Conservation (phyloP, 2,797 vertebrate genomes). For the Cossypha polioptera region DNA sequence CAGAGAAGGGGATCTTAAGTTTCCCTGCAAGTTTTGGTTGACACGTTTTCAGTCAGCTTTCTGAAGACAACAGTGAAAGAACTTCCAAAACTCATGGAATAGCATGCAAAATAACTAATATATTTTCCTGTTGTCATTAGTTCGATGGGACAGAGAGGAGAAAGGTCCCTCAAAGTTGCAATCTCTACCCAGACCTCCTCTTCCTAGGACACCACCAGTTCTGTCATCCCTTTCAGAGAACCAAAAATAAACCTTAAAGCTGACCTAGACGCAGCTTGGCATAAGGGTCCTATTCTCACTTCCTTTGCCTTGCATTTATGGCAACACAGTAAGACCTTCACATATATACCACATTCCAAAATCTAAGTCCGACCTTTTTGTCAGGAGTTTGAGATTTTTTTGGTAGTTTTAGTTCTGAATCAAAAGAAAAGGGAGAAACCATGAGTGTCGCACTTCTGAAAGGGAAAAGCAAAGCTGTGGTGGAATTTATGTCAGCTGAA, state of each 20-base stretch:
- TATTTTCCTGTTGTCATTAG: not conserved
- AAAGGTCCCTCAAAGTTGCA: not conserved
- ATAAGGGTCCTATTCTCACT: not conserved
- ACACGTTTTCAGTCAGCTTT: not conserved
- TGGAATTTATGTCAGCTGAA: not conserved
- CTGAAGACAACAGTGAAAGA: not conserved
- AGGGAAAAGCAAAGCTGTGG: rapidly evolving
- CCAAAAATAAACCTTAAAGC: not conserved
- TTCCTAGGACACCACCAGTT: not conserved
- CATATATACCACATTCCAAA: not conserved
- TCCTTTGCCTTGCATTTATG: not conserved
- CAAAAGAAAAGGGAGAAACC: not conserved
- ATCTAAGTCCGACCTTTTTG: not conserved
- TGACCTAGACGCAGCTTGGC: not conserved
- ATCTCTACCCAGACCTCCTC: not conserved
- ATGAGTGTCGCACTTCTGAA: not conserved
- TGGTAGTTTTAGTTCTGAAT: not conserved
- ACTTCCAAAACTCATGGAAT: not conserved
- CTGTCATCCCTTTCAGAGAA: not conserved
- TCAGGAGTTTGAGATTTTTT: not conserved
- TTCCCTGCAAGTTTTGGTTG: not conserved
- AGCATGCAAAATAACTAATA: not conserved
- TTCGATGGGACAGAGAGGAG: not conserved
- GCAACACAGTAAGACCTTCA: not conserved
- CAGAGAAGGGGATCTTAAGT: not conserved